phyloP scores from a whole-genome alignment of 2,113 vertebrate genomes.

The Callithrix jacchus region DNA sequence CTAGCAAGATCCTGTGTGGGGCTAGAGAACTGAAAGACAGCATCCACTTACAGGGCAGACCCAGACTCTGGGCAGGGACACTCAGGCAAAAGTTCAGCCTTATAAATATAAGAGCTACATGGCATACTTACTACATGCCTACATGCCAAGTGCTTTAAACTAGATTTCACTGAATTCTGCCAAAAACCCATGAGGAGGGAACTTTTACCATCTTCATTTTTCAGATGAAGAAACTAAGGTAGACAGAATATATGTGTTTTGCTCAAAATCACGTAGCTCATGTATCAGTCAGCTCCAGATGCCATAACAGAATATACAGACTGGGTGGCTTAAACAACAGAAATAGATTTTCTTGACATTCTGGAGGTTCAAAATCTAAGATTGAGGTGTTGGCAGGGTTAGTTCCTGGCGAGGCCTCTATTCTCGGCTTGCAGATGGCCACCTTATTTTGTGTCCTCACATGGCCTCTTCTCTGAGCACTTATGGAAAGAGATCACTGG shows the following conservation, averaged over 20 bases:
- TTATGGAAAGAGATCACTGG: neutral
- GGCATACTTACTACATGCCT: neutral
- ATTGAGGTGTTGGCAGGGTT: neutral
- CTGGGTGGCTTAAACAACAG: neutral
- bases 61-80: neutral
- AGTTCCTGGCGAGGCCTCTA: neutral
- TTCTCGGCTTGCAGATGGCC: neutral
- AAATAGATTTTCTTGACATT: neutral
- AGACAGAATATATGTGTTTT: neutral
- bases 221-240: slow-evolving; percentile 30
- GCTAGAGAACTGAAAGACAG: neutral
- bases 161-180: slow-evolving; percentile 8
- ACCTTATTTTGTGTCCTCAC: neutral
- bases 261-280: neutral
- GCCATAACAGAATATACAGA: neutral
- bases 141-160: neutral
- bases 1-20: neutral
- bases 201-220: neutral
- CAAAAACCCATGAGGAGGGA: neutral
- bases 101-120: neutral
- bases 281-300: neutral
- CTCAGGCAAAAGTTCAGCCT: neutral
- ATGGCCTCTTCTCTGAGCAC: neutral
- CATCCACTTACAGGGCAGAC: neutral
- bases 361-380: neutral